Evolutionary conservation across 2,797 vertebrate genomes (phyloP), one percentile per base, ranked within the genome.

Genomic region (Botia almorhae): DNA sequence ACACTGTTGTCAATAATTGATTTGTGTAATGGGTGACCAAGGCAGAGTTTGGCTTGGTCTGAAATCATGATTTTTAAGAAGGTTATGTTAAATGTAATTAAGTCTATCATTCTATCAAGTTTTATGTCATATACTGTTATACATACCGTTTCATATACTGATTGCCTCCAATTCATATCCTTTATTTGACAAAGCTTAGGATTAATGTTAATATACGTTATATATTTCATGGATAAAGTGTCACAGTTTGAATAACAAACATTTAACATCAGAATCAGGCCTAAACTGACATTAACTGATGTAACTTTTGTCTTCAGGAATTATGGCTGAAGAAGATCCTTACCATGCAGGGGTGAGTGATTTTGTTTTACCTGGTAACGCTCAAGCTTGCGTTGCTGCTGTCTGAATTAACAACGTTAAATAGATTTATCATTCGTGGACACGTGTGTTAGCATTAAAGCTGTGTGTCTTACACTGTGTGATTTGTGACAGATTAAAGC

Each of bases 261-360:
- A 3, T 58, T 13, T 33, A 5, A n/a, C n/a, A n/a, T n/a, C n/a
- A 33, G 33, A 33, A 33, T 33, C 51, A 26, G 11, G 21, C 7
- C 2, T 60, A 26, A 26, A 3, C 67, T 74, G 29, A 19, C 13
- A 36, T 1, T 51, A 33, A 33, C 16, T 7, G 5, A 63, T 33
- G 29, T 16, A 26, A 7, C 13, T 61, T 76, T 56, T 78, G 19
- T 56, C 0, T 71, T 7, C 74, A 90, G 87, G 79, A 84, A 84
- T 76, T 83, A 90, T 90, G 89, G 88, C 85, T 17, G 85, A 85
- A 48, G 89, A 89, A 58, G 86, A 86, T 19, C 0, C 78, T 11
- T 89, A 85, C 76, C 76, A 80, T 12, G 4, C 13, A 17, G 80
- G 69, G 78, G 88, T 89, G 69, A 82, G 85, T 19, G 4, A 21